A percentile compares a stretch with the other conserved stretches of the same genome.
Evolutionary conservation across 2,888 invertebrate genomes (phyloP).

Genomic region (Spicauda simplicius): DNA sequence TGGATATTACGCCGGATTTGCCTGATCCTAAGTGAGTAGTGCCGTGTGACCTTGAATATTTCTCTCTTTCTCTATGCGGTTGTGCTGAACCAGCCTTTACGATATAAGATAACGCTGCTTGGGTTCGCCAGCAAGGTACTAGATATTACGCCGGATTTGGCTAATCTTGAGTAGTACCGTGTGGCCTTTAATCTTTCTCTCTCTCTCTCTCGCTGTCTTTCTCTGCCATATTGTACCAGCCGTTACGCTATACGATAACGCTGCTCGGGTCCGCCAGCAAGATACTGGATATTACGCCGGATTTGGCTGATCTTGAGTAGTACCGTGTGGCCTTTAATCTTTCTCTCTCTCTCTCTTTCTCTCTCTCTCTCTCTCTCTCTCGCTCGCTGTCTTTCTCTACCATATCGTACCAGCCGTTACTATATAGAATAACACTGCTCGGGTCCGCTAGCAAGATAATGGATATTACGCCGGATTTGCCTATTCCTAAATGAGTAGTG

Average conservation of each 20-base stretch:
- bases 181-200: too few species aligned
- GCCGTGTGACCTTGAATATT: too few species aligned
- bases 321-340: too few species aligned
- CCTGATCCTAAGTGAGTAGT: slow-evolving; percentile 73
- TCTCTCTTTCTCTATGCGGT: too few species aligned
- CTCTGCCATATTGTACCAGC: slow-evolving; percentile 93
- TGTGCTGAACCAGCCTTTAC: slow-evolving; percentile 93
- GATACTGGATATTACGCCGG: too few species aligned
- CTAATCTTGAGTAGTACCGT: slow-evolving; percentile 58
- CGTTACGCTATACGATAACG: slow-evolving; percentile 71
- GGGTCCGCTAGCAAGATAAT: slow-evolving; percentile 93
- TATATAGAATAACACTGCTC: slow-evolving; percentile 92
- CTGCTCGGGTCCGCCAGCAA: too few species aligned
- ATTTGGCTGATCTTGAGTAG: too few species aligned
- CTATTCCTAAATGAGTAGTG: slow-evolving; percentile 52
- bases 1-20: slow-evolving; percentile 87
- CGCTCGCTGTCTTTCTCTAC: too few species aligned
- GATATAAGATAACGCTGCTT: slow-evolving; percentile 92
- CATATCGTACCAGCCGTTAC: too few species aligned
- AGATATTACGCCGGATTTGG: slow-evolving; percentile 87
- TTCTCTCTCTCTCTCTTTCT: too few species aligned
- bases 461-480: slow-evolving; percentile 87
- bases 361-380: too few species aligned
- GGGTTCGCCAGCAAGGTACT: slow-evolving; percentile 93
- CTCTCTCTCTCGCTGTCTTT: too few species aligned